Evolutionary conservation across 2,888 invertebrate species (phyloP).

Genomic region (Lacanobia oleracea): DNA sequence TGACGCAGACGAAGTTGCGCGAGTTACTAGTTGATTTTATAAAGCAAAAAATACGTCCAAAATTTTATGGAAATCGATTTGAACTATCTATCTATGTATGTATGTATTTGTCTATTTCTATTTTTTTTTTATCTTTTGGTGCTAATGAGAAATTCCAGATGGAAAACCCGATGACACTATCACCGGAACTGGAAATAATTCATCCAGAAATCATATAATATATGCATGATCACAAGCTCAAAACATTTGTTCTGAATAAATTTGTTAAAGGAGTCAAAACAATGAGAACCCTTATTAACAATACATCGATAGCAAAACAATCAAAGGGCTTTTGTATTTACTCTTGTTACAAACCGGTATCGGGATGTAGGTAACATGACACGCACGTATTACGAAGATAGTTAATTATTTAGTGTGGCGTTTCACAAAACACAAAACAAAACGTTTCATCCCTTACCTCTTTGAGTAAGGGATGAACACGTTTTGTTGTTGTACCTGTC

Average conservation of each 20-base stretch:
- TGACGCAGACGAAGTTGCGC: too few species aligned
- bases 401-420: neutral
- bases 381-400: neutral
- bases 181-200: neutral
- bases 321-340: conserved; percentile 23
- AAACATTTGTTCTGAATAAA: neutral
- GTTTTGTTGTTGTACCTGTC: conserved; percentile 7
- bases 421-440: neutral
- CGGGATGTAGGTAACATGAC: conserved; percentile 4
- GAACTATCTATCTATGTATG: too few species aligned
- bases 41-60: too few species aligned
- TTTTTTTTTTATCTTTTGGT: too few species aligned
- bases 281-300: conserved; percentile 16
- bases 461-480: conserved; percentile 5
- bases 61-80: too few species aligned
- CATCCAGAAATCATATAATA: neutral
- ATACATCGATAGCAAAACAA: conserved; percentile 6
- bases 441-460: too few species aligned
- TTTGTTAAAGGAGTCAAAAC: conserved; percentile 11
- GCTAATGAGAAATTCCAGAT: neutral
- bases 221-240: neutral
- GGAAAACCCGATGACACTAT: neutral
- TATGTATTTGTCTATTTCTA: too few species aligned
- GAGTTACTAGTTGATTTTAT: too few species aligned
- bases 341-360: neutral